These are phyloP conservation scores for Rotaria macrura DNA, from an alignment of 2,888 invertebrate genomes.

Conservation along the genomic window DNA sequence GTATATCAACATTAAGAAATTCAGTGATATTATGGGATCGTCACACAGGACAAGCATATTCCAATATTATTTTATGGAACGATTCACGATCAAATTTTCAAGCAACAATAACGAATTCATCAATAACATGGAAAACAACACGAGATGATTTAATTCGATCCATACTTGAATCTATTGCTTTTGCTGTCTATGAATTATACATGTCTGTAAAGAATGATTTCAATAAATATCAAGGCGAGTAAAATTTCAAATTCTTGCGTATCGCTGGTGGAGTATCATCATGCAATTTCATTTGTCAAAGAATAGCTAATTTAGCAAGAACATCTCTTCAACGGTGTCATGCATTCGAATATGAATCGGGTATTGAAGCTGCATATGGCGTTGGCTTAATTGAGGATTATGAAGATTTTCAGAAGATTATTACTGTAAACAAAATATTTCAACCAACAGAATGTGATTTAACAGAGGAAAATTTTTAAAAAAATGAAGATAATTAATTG, in stretches of 20 bases:
- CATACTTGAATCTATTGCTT: slow-evolving; percentile 72
- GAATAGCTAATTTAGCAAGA: background rate
- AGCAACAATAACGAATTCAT: background rate
- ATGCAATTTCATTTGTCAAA: background rate
- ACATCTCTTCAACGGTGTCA: background rate
- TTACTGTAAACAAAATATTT: background rate
- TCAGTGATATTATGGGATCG: slow-evolving; percentile 6
- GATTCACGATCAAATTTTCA: background rate
- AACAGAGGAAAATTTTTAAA: background rate
- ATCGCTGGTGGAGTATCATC: background rate
- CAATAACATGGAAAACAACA: slow-evolving; percentile 52
- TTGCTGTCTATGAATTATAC: slow-evolving; percentile 42
- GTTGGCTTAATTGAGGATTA: background rate
- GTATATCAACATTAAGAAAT: background rate
- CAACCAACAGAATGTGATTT: background rate
- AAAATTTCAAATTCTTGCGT: background rate
- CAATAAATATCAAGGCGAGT: background rate
- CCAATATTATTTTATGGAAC: slow-evolving; percentile 1
- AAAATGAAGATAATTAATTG: background rate
- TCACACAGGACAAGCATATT: slow-evolving; percentile 10
- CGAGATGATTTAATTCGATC: slow-evolving; percentile 69
- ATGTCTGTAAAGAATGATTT: background rate
- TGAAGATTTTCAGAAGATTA: background rate
- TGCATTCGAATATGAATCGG: background rate
- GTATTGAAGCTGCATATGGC: background rate